Conservation (phyloP, 2,797 vertebrate genomes). For the Pipistrellus pygmaeus region DNA sequence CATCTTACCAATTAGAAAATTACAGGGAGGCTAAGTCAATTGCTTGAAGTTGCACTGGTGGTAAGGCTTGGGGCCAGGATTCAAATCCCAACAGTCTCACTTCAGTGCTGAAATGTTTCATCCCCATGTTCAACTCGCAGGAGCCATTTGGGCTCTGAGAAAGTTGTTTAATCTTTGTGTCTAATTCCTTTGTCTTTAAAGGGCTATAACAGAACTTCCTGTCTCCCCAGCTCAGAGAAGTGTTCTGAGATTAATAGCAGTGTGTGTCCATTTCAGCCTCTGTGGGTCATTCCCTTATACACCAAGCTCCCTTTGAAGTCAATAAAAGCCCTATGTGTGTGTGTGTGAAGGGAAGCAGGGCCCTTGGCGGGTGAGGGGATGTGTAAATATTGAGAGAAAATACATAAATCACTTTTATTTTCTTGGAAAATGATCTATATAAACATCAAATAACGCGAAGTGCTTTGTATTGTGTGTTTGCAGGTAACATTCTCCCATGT, state of each 20-base stretch:
- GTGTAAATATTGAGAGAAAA: conserved; percentile 61
- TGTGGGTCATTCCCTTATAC: conserved; percentile 44
- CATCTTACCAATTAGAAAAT: neutral
- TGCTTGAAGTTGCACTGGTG: neutral
- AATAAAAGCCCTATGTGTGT: conserved; percentile 70
- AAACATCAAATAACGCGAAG: conserved; percentile 70
- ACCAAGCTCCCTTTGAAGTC: conserved; percentile 76
- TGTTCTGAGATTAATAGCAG: conserved; percentile 76
- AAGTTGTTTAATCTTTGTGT: conserved; percentile 70
- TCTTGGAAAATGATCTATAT: conserved; percentile 75
- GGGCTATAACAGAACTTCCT: conserved; percentile 70
- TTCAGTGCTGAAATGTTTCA: neutral
- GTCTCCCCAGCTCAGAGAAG: conserved; percentile 54
- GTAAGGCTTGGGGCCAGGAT: neutral
- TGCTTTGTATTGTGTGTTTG: conserved; percentile 70
- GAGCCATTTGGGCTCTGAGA: conserved; percentile 34
- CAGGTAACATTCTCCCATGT: conserved; percentile 54
- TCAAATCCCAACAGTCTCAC: conserved; percentile 13
- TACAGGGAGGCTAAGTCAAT: conserved; percentile 1
- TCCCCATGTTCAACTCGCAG: neutral
- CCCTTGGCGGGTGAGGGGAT: conserved; percentile 18
- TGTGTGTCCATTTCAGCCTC: conserved; percentile 59
- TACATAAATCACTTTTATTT: conserved; percentile 80
- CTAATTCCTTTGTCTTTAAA: conserved; percentile 73
- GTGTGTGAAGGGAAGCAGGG: conserved; percentile 69